phyloP scores from a whole-genome alignment of 2,888 invertebrate species.

The Tachina lurida region DNA sequence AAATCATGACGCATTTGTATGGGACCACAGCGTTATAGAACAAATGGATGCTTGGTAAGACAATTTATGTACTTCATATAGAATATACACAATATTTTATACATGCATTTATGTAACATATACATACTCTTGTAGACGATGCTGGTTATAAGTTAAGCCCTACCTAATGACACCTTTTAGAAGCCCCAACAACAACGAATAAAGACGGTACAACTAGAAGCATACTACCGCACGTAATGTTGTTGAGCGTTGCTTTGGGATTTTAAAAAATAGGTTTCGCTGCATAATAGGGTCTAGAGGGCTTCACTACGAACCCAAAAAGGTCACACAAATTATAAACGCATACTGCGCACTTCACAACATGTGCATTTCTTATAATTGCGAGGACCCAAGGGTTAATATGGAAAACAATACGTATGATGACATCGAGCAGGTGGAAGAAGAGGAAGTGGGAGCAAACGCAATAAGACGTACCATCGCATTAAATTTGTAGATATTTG shows the following conservation, averaged over 20 bases:
- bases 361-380: not conserved
- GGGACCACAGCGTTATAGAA: no score
- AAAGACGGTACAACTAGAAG: no score
- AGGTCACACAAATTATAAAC: not conserved
- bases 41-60: no score
- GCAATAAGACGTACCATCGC: not conserved
- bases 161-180: no score
- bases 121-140: no score
- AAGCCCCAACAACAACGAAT: no score
- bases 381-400: not conserved
- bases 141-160: no score
- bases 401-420: not conserved
- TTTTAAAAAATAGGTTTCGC: not conserved
- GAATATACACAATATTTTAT: no score
- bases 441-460: not conserved
- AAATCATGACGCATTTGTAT: no score
- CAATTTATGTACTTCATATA: no score
- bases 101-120: no score
- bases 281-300: not conserved
- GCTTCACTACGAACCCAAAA: not conserved
- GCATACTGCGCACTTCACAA: not conserved
- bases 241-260: slow-evolving; percentile 5
- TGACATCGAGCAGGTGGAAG: not conserved
- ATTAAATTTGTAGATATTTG: not conserved
- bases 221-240: not conserved